Base-by-base conservation (phyloP, 2,888 invertebrate genomes). In the Cosmia pyralina region DNA sequence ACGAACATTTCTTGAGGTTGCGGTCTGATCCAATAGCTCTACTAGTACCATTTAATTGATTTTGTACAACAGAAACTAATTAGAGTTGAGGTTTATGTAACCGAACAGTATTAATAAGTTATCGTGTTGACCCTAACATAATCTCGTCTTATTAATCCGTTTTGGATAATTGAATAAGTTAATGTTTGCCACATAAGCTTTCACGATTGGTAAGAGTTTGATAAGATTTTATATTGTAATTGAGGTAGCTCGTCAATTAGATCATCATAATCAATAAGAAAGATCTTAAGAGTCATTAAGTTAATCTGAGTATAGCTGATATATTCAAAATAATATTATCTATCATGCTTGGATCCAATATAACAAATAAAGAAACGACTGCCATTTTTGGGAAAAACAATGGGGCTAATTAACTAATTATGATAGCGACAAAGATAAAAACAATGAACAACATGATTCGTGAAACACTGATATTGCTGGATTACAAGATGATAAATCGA, bases 41-140 rank as follows among this genome's bases (percentile, higher is more conserved):
- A 90, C 92, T 93, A 92, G 93, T 92, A 93, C 90, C 93, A 93
- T 95, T 94, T 93, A 94, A 95, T 95, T 95, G 95, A 94, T 95
- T 94, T 94, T 94, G 91, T 93, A 92, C 89, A 92, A 91, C 91
- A 91, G 93, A 94, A 95, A 94, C 95, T 95, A 95, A 95, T 96
- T 95, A 95, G 93, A 93, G 92, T 93, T 94, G 94, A 93, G 94
- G 94, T 94, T 94, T 94, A 91, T 93, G 91, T 93, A 93, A 94
- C 94, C 93, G 88, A 93, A 91, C 91, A 87, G 91, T 91, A 93
- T 94, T 94, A 95, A 95, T 95, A 94, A 94, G 88, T 93, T 90
- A 92, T 89, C 87, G 87, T 91, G 90, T 92, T 92, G 89, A 90
- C 89, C 90, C 88, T 90, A 89, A 90, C 88, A 88, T 91, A 91